Evolutionary conservation across 2,888 invertebrate species (phyloP), one percentile per base, ranked within the genome.

Genomic region (Melieria picta): DNA sequence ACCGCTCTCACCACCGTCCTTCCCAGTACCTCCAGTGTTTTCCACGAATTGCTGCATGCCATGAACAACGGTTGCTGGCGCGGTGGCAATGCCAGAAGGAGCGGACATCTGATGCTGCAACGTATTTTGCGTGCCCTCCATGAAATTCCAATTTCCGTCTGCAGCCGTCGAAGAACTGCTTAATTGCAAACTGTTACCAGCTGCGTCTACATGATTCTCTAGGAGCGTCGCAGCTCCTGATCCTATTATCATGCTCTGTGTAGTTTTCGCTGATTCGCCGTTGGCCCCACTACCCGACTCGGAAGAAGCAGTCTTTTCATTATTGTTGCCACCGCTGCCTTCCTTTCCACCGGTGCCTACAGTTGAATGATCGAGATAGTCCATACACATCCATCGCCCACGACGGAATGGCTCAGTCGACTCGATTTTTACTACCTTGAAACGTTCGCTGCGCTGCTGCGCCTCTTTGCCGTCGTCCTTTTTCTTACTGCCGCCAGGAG

Each of bases 341-440:
- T 75, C 78, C 71, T 77, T 77, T 4, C 75, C 71, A 58, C 76
- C 79, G 42, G 73, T 76, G 55, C 78, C 83, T 58, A 83, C 82
- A 71, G 91, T 90, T 64, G 93, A 93, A 81, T 95, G 94, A 88
- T 97, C 96, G 81, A 95, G 89, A 87, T 95, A 97, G 87, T 97
- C 97, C 93, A 95, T 94, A 87, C 97, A 97, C 87, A 93, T 92
- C 97, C 97, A 97, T 79, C 97, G 90, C 45, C 97, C 97, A 72
- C 97, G 90, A 79, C 94, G 92, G 84, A 96, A 96, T 16, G 97
- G 96, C 87, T 96, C 95, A n/a, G 95, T 95, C 80, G 95, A 96
- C 88, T 96, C 96, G 80, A 97, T 96, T 89, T 97, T 97, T 55
- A 97, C 97, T 80, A 97, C 96, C 89, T 95, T 95, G 88, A 97